A percentile compares a stretch with the other conserved stretches of the same genome.
Conservation (phyloP, 2,888 invertebrate species). For the Acleris literana region DNA sequence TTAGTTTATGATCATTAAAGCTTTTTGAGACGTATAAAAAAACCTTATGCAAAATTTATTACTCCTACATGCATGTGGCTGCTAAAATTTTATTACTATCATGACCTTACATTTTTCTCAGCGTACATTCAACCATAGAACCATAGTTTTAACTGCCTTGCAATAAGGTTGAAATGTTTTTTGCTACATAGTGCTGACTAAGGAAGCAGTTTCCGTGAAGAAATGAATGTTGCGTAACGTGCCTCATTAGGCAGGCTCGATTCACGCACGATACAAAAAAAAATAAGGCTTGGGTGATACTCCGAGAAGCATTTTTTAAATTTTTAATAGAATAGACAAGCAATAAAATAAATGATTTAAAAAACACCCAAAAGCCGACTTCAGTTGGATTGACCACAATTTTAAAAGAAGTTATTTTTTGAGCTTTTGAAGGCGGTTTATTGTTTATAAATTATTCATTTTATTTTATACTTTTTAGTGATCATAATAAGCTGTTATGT, state of each 20-base stretch:
- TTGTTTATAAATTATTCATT: too few relatives aligned
- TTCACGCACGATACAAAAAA: constrained; percentile 51
- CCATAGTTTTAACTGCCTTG: neutral
- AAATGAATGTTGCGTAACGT: constrained; percentile 62
- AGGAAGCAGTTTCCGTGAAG: constrained; percentile 56
- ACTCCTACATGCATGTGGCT: too few relatives aligned
- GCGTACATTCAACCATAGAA: constrained; percentile 8
- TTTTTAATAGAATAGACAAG: too few relatives aligned
- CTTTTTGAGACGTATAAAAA: too few relatives aligned
- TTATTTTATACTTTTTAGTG: too few relatives aligned
- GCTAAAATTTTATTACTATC: constrained; percentile 1
- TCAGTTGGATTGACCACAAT: too few relatives aligned
- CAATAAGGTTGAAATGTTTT: constrained; percentile 10
- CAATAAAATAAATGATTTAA: too few relatives aligned
- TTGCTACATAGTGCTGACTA: constrained; percentile 59
- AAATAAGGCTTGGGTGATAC: constrained; percentile 31
- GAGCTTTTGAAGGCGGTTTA: too few relatives aligned
- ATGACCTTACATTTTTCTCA: constrained; percentile 16
- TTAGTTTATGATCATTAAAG: too few relatives aligned
- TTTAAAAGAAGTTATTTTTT: too few relatives aligned
- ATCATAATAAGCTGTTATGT: too few relatives aligned
- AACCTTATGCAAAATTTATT: neutral
- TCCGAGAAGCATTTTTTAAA: constrained; percentile 14
- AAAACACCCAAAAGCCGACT: too few relatives aligned
- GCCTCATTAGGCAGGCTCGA: constrained; percentile 63